These are phyloP conservation scores for Eublepharis macularius DNA, from an alignment of 2,113 vertebrate species.

Conservation along the genomic window DNA sequence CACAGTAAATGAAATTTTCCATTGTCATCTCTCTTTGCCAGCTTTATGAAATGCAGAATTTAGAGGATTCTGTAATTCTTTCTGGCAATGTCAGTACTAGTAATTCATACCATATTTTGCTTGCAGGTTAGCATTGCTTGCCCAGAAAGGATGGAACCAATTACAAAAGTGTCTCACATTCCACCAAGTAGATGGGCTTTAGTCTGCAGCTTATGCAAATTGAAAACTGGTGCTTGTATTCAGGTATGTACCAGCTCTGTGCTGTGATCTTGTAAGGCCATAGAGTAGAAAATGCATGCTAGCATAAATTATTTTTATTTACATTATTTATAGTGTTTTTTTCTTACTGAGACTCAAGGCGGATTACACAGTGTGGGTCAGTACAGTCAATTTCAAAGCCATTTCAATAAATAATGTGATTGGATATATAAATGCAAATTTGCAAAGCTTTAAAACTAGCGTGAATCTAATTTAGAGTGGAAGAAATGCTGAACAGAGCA, in stretches of 20 bases:
- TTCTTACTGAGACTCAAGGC: too few relatives aligned
- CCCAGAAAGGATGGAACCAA: conserved; percentile 98
- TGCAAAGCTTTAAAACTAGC: too few relatives aligned
- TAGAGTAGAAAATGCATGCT: neutral
- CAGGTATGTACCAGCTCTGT: conserved; percentile 78
- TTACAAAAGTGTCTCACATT: conserved; percentile 97
- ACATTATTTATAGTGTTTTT: too few relatives aligned
- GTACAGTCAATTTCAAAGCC: too few relatives aligned
- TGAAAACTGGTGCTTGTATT: conserved; percentile 97
- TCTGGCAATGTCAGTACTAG: neutral
- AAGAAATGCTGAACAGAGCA: too few relatives aligned
- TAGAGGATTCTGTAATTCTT: neutral
- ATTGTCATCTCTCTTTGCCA: neutral
- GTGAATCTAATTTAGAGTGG: too few relatives aligned
- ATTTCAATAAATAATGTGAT: too few relatives aligned
- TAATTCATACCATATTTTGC: conserved; percentile 6
- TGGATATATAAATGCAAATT: too few relatives aligned
- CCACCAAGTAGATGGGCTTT: conserved; percentile 96
- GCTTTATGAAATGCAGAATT: neutral
- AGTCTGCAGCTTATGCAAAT: conserved; percentile 95
- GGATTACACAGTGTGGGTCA: too few relatives aligned
- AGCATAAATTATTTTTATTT: neutral
- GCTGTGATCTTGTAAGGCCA: neutral
- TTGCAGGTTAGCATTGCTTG: conserved; percentile 95
- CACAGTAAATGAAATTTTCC: too few relatives aligned